Conservation (phyloP, 1,140 invertebrate species). For the Antheraea mylitta region DNA sequence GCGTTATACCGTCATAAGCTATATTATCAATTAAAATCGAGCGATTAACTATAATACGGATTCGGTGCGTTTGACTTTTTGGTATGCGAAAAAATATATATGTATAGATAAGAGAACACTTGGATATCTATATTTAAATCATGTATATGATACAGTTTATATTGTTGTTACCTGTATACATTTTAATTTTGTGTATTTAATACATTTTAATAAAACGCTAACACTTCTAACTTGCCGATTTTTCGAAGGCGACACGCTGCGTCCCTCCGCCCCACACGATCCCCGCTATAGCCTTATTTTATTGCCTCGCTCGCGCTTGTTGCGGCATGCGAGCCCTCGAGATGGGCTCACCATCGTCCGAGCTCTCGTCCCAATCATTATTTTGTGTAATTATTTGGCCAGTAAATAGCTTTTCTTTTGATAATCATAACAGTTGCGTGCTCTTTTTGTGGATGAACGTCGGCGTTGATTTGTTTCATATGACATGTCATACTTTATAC, state of each 20-base stretch:
- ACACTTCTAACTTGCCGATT: slow-evolving; percentile 27
- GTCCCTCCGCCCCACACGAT: slow-evolving; percentile 19
- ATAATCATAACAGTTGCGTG: slow-evolving; percentile 57
- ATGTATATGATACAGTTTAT: no score
- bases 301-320: slow-evolving; percentile 55
- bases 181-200: not conserved
- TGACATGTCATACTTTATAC: slow-evolving; percentile 7
- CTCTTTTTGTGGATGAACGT: slow-evolving; percentile 44
- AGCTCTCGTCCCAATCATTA: slow-evolving; percentile 63
- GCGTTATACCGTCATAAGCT: no score
- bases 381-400: slow-evolving; percentile 72
- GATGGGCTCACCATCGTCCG: slow-evolving; percentile 61
- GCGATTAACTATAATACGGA: no score
- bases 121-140: no score
- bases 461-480: slow-evolving; percentile 27
- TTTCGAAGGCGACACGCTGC: slow-evolving; percentile 31
- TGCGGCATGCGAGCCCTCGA: slow-evolving; percentile 48
- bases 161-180: no score
- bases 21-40: no score
- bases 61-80: no score
- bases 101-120: no score
- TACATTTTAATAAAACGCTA: slow-evolving; percentile 23
- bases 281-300: slow-evolving; percentile 57
- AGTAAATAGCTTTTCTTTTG: slow-evolving; percentile 59
- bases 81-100: no score